Evolutionary conservation across 2,888 invertebrate genomes (phyloP).

Genomic region (Vandiemenella viatica): DNA sequence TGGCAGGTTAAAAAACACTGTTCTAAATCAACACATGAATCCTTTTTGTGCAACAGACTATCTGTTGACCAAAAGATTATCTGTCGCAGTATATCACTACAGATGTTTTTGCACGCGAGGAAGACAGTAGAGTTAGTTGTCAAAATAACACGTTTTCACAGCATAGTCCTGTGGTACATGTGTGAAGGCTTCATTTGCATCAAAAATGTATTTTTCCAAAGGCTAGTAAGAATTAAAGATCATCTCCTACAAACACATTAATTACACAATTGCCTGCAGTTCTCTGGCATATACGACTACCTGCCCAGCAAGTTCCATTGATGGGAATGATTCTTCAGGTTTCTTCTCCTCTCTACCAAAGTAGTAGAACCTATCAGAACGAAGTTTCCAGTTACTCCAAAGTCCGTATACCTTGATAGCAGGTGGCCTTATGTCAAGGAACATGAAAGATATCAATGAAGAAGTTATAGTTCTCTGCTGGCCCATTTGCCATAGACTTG

Average conservation of each 20-base stretch:
- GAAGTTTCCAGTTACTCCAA: constrained; percentile 70
- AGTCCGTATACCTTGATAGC: constrained; percentile 65
- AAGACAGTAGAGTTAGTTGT: too few relatives aligned
- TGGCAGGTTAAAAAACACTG: too few relatives aligned
- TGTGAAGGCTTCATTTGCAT: too few relatives aligned
- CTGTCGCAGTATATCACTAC: too few relatives aligned
- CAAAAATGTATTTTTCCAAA: too few relatives aligned
- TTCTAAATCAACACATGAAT: too few relatives aligned
- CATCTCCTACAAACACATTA: not conserved
- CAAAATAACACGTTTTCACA: too few relatives aligned
- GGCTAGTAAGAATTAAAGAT: too few relatives aligned
- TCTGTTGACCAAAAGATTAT: too few relatives aligned
- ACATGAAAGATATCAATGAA: constrained; percentile 93
- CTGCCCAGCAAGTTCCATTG: constrained; percentile 79
- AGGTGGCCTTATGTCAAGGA: constrained; percentile 63
- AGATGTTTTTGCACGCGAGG: too few relatives aligned
- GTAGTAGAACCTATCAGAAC: constrained; percentile 62
- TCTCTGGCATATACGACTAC: constrained; percentile 94
- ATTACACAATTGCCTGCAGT: constrained; percentile 96
- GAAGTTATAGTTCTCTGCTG: constrained; percentile 86
- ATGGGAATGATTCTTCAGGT: constrained; percentile 67
- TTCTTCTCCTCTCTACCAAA: constrained; percentile 62
- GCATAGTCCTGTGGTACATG: too few relatives aligned
- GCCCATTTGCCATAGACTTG: constrained; percentile 85
- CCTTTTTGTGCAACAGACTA: too few relatives aligned